These are phyloP conservation scores for Eilema sororculum DNA, from an alignment of 2,888 invertebrate species.

Conservation along the genomic window DNA sequence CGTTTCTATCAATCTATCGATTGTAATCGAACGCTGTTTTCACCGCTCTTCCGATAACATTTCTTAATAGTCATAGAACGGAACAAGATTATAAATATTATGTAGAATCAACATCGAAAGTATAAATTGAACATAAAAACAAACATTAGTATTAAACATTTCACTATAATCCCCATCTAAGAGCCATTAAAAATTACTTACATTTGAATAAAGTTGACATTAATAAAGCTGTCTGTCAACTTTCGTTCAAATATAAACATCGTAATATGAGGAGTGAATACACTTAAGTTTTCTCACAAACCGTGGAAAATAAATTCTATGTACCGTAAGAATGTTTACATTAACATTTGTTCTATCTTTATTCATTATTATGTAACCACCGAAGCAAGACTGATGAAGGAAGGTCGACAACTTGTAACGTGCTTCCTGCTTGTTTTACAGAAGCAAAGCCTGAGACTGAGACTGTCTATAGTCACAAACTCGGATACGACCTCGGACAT, in stretches of 20 bases:
- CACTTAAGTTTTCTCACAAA: constrained; percentile 34
- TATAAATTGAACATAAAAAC: neutral
- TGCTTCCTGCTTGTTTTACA: constrained; percentile 61
- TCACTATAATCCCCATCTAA: neutral
- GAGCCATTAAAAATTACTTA: constrained; percentile 20
- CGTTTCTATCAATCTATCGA: neutral
- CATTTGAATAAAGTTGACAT: constrained; percentile 43
- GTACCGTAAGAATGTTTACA: constrained; percentile 46
- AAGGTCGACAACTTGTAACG: constrained; percentile 65
- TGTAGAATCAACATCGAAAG: constrained; percentile 11
- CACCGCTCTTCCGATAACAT: neutral
- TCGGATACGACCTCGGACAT: constrained; percentile 50
- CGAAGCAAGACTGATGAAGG: constrained; percentile 64
- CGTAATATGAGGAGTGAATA: constrained; percentile 6
- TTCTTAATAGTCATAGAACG: neutral
- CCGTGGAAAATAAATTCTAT: constrained; percentile 40
- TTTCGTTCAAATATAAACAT: constrained; percentile 53
- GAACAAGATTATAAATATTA: constrained; percentile 8
- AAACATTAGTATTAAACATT: neutral
- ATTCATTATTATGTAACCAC: constrained; percentile 56
- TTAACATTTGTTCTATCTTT: constrained; percentile 37
- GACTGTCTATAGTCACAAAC: constrained; percentile 49
- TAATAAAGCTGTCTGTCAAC: constrained; percentile 51
- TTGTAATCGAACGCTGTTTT: neutral
- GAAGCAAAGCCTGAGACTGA: neutral